Conservation (phyloP, 2,797 vertebrate species). For the Sebastes aleutianus region DNA sequence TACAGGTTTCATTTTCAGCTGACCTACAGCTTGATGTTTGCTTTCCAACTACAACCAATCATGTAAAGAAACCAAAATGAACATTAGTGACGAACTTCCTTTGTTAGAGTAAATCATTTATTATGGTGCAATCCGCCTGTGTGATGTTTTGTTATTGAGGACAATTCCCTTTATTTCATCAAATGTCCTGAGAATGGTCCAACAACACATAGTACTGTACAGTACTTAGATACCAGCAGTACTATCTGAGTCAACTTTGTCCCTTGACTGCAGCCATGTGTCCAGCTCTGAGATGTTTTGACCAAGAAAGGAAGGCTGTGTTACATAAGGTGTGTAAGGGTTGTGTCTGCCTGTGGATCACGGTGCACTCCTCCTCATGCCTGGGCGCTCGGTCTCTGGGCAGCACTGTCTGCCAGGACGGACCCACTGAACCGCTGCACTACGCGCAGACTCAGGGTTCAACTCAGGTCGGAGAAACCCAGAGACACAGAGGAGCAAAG, state of each 20-base stretch:
- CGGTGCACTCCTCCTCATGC: slow-evolving; percentile 33
- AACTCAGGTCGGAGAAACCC: slow-evolving; percentile 25
- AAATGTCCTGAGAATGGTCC: no score
- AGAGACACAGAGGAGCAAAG: slow-evolving; percentile 8
- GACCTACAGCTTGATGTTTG: neutral
- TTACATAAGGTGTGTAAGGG: slow-evolving; percentile 24
- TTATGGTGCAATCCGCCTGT: neutral
- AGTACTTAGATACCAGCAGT: neutral
- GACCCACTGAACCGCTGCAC: slow-evolving; percentile 37
- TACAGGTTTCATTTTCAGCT: neutral
- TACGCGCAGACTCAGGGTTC: slow-evolving; percentile 20
- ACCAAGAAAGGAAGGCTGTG: neutral
- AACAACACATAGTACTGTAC: neutral
- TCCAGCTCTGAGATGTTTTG: slow-evolving; percentile 22
- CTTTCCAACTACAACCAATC: neutral
- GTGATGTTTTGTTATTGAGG: neutral
- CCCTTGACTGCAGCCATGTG: neutral
- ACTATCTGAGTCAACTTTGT: neutral
- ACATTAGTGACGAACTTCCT: neutral
- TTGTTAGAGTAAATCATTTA: neutral
- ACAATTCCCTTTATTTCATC: rapidly evolving
- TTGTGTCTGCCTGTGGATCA: slow-evolving; percentile 39
- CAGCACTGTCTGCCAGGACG: slow-evolving; percentile 39
- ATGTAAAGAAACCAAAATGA: neutral
- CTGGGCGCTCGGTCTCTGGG: slow-evolving; percentile 25